Base-by-base conservation (phyloP, 2,113 vertebrate genomes). In the Machaerirhynchus nigripectus region DNA sequence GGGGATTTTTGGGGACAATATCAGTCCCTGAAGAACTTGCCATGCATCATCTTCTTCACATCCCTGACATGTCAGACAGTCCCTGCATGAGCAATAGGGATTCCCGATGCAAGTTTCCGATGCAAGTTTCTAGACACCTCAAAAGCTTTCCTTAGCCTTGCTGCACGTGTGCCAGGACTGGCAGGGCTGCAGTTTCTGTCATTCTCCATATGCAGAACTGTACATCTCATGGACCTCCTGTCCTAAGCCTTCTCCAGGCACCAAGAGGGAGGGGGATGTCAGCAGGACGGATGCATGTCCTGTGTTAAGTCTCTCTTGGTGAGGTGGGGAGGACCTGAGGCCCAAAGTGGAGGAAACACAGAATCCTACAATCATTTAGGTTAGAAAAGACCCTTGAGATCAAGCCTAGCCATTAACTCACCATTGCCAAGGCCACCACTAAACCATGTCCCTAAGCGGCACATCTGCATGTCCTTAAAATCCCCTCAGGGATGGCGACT, bases 401-500 rank as follows among this genome's bases (percentile, higher is more conserved):
- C n/a, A 49, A 49, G 13, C 15, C 50, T n/a, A 56, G 50, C 30
- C 33, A 20, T 50, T 37, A 28, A 37, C n/a, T 49, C 26, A 50
- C 46, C 67, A 65, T 10, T 53, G 16, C 33, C 67, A 84, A 37
- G 33, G 47, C 56, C 39, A 44, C 46, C 17, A 14, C 31, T 31
- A 47, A 75, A 49, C 24, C 19, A 7, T 1, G 7, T 20, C n/a
- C 24, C 6, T 1, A 49, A 16, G 24, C 24, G 24, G 7, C 8
- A 8, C 30, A 13, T 10, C n/a, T 47, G 15, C 50, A 28, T 15
- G 19, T 47, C 24, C 59, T 64, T 39, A 22, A n/a, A 64, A 56
- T n/a, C 10, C 35, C 42, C 49, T 12, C 42, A n/a, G 42, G n/a
- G 19, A 39, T 40, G 50, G 35, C 0, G 0, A n/a, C n/a, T 49